Conservation (phyloP, 2,113 vertebrate species). For the Ranitomeya variabilis region DNA sequence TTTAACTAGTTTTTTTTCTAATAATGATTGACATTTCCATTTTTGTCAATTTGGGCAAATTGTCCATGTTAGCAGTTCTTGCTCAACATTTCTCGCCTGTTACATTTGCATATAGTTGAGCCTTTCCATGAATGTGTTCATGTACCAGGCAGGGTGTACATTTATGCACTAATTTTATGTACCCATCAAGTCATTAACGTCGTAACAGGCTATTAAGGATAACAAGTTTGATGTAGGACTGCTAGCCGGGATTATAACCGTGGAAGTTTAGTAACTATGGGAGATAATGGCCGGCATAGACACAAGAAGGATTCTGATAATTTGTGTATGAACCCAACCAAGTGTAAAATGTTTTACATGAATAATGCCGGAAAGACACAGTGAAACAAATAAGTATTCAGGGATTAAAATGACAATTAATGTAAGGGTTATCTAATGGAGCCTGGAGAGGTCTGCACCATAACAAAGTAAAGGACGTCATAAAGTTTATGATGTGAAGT, state of each 20-base stretch:
- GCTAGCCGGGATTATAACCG: not conserved
- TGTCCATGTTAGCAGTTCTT: no score
- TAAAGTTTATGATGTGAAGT: not conserved
- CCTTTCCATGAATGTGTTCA: not conserved
- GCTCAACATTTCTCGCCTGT: no score
- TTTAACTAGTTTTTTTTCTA: no score
- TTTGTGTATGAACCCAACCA: constrained; percentile 30
- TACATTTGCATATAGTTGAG: not conserved
- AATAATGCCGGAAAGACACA: constrained; percentile 16
- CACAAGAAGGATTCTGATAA: constrained; percentile 18
- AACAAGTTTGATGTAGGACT: not conserved
- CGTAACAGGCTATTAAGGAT: constrained; percentile 23
- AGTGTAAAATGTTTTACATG: constrained; percentile 26
- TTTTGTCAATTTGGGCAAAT: no score
- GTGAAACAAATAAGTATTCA: constrained; percentile 4
- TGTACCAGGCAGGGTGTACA: not conserved
- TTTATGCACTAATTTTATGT: not conserved
- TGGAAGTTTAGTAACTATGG: not conserved
- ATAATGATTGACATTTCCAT: no score
- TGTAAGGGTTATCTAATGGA: constrained; percentile 15
- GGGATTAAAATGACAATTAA: constrained; percentile 38
- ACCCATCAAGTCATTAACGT: not conserved
- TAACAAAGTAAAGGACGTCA: not conserved
- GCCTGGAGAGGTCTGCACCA: constrained; percentile 1
- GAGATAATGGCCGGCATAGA: constrained; percentile 25